Evolutionary conservation across 2,888 invertebrate species (phyloP).

Genomic region (Tenthredo amoena): DNA sequence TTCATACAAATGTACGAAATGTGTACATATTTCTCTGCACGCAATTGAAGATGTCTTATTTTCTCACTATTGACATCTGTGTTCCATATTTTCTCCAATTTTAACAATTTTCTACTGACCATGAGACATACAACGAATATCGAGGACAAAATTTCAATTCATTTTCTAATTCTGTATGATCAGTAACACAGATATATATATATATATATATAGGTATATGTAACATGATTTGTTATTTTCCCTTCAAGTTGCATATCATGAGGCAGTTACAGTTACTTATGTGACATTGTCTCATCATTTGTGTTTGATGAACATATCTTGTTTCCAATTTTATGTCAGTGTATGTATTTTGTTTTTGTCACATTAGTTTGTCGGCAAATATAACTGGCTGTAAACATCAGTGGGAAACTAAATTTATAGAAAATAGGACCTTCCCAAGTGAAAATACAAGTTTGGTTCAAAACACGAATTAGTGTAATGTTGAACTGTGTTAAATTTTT

Average conservation of each 20-base stretch:
- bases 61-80: not conserved
- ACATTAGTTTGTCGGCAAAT: not conserved
- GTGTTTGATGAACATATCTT: not conserved
- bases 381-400: constrained; percentile 26
- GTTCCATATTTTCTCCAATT: constrained; percentile 23
- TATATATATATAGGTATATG: not conserved
- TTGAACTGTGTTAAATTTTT: not conserved
- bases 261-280: not conserved
- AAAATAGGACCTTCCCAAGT: constrained; percentile 22
- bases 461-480: not conserved
- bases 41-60: not conserved
- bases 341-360: constrained; percentile 22
- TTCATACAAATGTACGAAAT: constrained; percentile 5
- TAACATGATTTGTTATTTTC: not conserved
- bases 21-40: not conserved
- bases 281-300: not conserved
- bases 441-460: constrained; percentile 18
- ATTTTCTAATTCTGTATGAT: constrained; percentile 1
- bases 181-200: constrained; percentile 1
- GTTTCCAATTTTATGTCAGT: constrained; percentile 5
- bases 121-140: not conserved
- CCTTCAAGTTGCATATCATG: not conserved
- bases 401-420: not conserved
- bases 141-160: not conserved
- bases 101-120: not conserved